Percentiles rank a stretch among this genome's conserved stretches.
Evolutionary conservation across 2,113 vertebrate genomes (phyloP).

Genomic region (Megaleporinus macrocephalus): DNA sequence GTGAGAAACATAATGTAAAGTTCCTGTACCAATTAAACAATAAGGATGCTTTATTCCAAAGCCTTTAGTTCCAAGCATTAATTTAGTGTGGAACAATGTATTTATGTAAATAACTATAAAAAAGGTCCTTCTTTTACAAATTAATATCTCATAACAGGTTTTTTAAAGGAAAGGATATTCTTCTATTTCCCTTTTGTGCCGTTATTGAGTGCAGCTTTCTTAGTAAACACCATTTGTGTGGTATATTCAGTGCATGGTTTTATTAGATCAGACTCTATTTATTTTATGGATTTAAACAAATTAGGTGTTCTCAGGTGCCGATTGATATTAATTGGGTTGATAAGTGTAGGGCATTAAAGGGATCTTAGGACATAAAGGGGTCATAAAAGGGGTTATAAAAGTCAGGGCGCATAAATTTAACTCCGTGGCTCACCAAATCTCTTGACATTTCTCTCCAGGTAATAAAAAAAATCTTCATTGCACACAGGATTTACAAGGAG

Average conservation of each 20-base stretch:
- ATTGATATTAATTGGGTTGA: slow-evolving; percentile 2
- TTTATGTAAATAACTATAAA: too few species aligned
- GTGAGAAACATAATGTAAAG: too few species aligned
- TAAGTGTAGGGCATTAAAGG: neutral
- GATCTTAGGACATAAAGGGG: neutral
- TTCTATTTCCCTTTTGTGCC: too few species aligned
- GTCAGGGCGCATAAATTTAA: neutral
- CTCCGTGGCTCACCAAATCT: neutral
- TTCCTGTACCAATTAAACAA: too few species aligned
- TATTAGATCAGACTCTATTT: slow-evolving; percentile 8
- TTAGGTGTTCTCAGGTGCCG: neutral
- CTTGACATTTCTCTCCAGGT: slow-evolving; percentile 27
- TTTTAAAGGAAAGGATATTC: too few species aligned
- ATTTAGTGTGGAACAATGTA: too few species aligned
- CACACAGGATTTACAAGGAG: slow-evolving; percentile 47
- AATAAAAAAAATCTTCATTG: slow-evolving; percentile 13
- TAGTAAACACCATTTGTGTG: too few species aligned
- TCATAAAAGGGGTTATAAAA: slow-evolving; percentile 12
- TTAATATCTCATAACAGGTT: too few species aligned
- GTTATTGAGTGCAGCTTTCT: too few species aligned
- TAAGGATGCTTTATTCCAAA: too few species aligned
- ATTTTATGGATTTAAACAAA: slow-evolving; percentile 28
- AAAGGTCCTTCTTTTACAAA: too few species aligned
- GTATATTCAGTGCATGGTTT: neutral
- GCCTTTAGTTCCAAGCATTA: too few species aligned